These are phyloP conservation scores for Strix uralensis DNA, from an alignment of 2,113 vertebrate genomes.

Conservation along the genomic window DNA sequence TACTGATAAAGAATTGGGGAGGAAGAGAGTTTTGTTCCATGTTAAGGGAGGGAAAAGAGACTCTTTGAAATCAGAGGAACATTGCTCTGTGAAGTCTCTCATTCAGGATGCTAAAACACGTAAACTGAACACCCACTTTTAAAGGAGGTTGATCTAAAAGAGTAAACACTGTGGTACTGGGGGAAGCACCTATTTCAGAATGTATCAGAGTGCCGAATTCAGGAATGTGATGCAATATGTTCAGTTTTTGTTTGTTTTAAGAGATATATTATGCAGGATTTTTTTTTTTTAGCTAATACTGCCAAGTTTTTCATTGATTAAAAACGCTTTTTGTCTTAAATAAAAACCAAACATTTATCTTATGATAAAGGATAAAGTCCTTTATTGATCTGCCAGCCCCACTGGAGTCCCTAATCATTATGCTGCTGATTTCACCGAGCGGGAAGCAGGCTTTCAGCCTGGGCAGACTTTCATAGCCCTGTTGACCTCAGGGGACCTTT, in stretches of 20 bases:
- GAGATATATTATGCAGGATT: not conserved
- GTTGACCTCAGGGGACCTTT: not conserved
- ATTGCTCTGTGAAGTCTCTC: not conserved
- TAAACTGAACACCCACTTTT: not conserved
- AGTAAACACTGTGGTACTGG: not conserved
- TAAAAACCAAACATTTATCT: not conserved
- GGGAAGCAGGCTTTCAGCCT: not conserved
- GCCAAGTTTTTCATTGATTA: not conserved
- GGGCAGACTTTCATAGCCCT: not conserved
- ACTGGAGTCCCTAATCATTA: not conserved
- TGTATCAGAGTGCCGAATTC: not conserved
- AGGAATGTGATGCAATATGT: not conserved
- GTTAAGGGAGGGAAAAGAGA: not conserved
- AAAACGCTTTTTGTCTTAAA: not conserved
- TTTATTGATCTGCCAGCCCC: not conserved
- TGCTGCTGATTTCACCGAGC: not conserved
- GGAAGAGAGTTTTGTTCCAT: not conserved
- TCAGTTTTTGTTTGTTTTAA: not conserved
- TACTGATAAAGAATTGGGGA: not conserved
- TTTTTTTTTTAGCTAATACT: not conserved
- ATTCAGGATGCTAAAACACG: not conserved
- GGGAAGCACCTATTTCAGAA: not conserved
- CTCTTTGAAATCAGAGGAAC: not conserved
- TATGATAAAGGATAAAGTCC: not conserved
- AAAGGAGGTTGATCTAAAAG: not conserved